These are phyloP conservation scores for Lottia scabra DNA, from an alignment of 2,888 invertebrate species.

Conservation along the genomic window DNA sequence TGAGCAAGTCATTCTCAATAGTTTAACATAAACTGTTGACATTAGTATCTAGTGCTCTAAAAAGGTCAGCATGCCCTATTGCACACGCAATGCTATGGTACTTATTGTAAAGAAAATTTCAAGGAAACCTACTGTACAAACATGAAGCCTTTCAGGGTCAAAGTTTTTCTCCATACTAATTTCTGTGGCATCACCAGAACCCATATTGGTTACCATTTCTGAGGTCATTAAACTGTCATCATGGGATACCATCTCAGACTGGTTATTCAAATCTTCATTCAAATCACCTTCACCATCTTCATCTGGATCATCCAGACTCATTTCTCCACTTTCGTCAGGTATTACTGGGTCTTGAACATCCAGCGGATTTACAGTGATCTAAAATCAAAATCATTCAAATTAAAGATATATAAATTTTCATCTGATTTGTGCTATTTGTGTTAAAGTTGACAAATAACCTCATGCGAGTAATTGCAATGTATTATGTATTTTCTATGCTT, in stretches of 20 bases:
- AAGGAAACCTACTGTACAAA: slow-evolving; percentile 34
- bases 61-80: too few relatives aligned
- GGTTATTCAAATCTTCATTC: slow-evolving; percentile 14
- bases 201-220: slow-evolving; percentile 13
- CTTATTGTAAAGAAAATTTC: too few relatives aligned
- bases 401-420: too few relatives aligned
- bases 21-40: too few relatives aligned
- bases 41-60: too few relatives aligned
- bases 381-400: too few relatives aligned
- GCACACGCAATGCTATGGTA: too few relatives aligned
- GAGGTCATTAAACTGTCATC: slow-evolving; percentile 7
- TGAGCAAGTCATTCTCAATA: too few relatives aligned
- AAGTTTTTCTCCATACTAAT: slow-evolving; percentile 8
- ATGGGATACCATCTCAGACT: background rate
- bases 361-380: background rate
- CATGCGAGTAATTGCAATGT: too few relatives aligned
- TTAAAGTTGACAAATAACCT: too few relatives aligned
- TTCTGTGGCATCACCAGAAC: slow-evolving; percentile 5
- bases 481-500: too few relatives aligned
- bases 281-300: slow-evolving; percentile 25
- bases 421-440: too few relatives aligned
- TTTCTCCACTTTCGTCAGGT: background rate
- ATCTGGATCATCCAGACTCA: slow-evolving; percentile 17
- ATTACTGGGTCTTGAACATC: background rate
- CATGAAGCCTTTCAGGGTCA: slow-evolving; percentile 19